phyloP scores from a whole-genome alignment of 2,113 vertebrate genomes.

The Tragelaphus buxtoni region DNA sequence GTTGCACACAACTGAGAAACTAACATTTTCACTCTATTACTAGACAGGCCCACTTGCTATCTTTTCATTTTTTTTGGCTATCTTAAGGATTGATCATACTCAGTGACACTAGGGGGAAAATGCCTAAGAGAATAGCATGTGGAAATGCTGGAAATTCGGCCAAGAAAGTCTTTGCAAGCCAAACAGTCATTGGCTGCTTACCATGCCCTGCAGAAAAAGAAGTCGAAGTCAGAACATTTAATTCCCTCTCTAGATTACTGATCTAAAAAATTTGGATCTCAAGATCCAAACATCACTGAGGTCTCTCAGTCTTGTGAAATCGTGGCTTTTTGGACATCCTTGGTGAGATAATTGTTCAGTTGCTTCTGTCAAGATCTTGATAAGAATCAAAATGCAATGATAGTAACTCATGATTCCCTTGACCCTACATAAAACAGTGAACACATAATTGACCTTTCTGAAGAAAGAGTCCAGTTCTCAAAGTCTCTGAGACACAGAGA shows the following conservation, averaged over 20 bases:
- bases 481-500: not conserved
- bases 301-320: not conserved
- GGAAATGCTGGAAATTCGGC: not conserved
- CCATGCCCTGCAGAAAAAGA: slow-evolving; percentile 20
- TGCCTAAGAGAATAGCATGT: not conserved
- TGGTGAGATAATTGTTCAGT: not conserved
- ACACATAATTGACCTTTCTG: not conserved
- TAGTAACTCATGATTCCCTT: not conserved
- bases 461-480: not conserved
- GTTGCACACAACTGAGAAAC: not conserved
- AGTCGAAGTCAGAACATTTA: slow-evolving; percentile 15
- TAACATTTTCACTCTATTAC: not conserved
- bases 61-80: not conserved
- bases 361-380: not conserved
- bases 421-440: not conserved
- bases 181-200: not conserved
- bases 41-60: not conserved
- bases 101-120: not conserved
- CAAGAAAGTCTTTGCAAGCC: slow-evolving; percentile 22
- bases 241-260: not conserved
- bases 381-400: not conserved
- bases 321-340: not conserved
- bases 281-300: not conserved
- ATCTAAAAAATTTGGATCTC: not conserved
- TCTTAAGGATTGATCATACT: not conserved